These are phyloP conservation scores for Hemibagrus guttatus DNA, from an alignment of 2,797 vertebrate genomes.

Conservation along the genomic window DNA sequence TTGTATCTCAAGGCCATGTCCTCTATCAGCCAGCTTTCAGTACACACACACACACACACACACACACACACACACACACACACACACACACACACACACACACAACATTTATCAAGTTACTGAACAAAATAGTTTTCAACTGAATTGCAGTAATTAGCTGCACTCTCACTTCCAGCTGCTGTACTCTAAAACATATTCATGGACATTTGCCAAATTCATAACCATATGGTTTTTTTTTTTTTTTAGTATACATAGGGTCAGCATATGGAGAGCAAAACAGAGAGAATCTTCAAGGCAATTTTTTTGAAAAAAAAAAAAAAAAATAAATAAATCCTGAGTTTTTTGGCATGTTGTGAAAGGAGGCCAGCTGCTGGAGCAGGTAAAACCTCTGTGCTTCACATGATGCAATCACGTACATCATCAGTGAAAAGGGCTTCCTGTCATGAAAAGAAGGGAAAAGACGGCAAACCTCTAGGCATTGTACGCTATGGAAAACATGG, in stretches of 20 bases:
- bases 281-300: constrained; percentile 31
- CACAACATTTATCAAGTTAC: not conserved
- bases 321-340: not conserved
- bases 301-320: constrained; percentile 39
- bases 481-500: not conserved
- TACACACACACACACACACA: not conserved
- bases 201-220: constrained; percentile 50
- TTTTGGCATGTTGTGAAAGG: constrained; percentile 36
- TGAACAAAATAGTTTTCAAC: not conserved
- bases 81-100: not conserved
- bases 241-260: constrained; percentile 45
- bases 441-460: not conserved
- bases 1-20: not conserved
- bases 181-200: constrained; percentile 37
- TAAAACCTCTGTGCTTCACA: constrained; percentile 37
- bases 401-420: constrained; percentile 43
- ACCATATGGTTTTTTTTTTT: constrained; percentile 53
- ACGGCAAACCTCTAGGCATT: not conserved
- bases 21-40: not conserved
- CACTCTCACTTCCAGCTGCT: constrained; percentile 29
- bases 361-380: constrained; percentile 40
- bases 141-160: constrained; percentile 19
- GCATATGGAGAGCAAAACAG: constrained; percentile 46
- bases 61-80: not conserved
- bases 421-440: constrained; percentile 33